A percentile compares a stretch with the other conserved stretches of the same genome.
These are phyloP conservation scores for Heliothis peltigera DNA, from an alignment of 2,888 invertebrate species.

Conservation along the genomic window DNA sequence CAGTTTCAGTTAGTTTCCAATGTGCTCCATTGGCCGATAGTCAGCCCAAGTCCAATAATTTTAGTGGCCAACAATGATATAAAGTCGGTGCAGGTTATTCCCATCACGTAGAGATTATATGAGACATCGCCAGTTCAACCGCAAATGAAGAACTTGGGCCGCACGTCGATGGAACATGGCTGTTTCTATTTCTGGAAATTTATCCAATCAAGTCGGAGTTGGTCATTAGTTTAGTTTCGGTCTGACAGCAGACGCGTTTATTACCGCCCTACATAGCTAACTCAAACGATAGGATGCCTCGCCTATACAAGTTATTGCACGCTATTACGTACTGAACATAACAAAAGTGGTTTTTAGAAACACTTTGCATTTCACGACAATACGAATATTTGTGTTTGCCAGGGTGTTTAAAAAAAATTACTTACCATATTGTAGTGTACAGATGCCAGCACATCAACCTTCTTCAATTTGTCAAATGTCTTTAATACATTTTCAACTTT, in stretches of 20 bases:
- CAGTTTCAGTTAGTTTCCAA: slow-evolving; percentile 26
- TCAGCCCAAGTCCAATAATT: slow-evolving; percentile 54
- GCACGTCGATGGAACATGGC: slow-evolving; percentile 57
- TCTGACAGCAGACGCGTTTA: slow-evolving; percentile 54
- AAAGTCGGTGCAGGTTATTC: slow-evolving; percentile 65
- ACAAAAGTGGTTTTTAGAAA: slow-evolving; percentile 14
- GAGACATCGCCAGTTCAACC: slow-evolving; percentile 77
- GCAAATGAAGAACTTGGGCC: slow-evolving; percentile 74
- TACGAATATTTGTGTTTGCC: background rate
- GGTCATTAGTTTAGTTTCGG: slow-evolving; percentile 66
- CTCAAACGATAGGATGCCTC: slow-evolving; percentile 13
- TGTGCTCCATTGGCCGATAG: slow-evolving; percentile 23
- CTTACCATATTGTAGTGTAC: too few species aligned
- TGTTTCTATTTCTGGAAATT: slow-evolving; percentile 70
- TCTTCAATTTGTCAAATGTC: too few species aligned
- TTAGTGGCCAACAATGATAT: slow-evolving; percentile 44
- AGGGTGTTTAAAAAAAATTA: background rate
- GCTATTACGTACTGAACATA: slow-evolving; percentile 25
- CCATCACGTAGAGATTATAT: slow-evolving; percentile 80
- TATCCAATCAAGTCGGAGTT: slow-evolving; percentile 67
- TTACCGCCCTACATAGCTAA: slow-evolving; percentile 30
- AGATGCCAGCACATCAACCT: too few species aligned
- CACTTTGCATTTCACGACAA: background rate
- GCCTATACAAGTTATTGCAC: slow-evolving; percentile 42
- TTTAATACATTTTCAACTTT: too few species aligned